Conservation (phyloP, 2,797 vertebrate genomes). For the Valencia hispanica region DNA sequence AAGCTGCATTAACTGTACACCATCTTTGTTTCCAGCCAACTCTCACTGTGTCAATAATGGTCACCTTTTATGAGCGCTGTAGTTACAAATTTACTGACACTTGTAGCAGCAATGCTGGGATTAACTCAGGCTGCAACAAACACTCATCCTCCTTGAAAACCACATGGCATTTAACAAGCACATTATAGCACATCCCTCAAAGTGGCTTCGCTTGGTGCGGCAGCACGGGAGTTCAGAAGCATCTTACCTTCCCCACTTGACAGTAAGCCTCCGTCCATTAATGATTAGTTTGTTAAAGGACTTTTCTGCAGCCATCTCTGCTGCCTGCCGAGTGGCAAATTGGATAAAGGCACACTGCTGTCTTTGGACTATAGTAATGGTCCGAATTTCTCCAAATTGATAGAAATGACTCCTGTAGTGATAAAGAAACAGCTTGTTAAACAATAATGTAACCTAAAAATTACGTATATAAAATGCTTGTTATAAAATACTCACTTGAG, state of each 20-base stretch:
- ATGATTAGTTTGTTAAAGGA: slow-evolving; percentile 99
- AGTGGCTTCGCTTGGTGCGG: neutral
- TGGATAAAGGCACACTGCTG: slow-evolving; percentile 99
- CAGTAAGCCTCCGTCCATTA: slow-evolving; percentile 94
- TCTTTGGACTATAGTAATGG: slow-evolving; percentile 94
- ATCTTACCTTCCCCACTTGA: slow-evolving; percentile 97
- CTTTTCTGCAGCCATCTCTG: slow-evolving; percentile 96
- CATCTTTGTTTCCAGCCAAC: neutral
- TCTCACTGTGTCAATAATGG: neutral
- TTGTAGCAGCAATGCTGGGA: neutral
- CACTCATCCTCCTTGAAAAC: neutral
- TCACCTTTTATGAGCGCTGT: slow-evolving; percentile 12
- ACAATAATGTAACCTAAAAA: neutral
- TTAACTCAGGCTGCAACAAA: slow-evolving; percentile 5
- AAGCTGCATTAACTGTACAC: neutral
- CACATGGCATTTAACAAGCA: slow-evolving; percentile 20
- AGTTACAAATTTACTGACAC: slow-evolving; percentile 9
- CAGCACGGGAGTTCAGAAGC: neutral
- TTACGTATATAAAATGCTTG: neutral
- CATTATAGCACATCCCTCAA: slow-evolving; percentile 13
- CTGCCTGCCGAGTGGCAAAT: slow-evolving; percentile 93
- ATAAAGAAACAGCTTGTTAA: slow-evolving; percentile 9
- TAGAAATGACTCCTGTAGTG: slow-evolving; percentile 93
- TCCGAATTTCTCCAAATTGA: slow-evolving; percentile 97
- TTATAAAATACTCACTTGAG: slow-evolving; percentile 83